Percentiles rank a stretch among this genome's conserved stretches.
These are phyloP conservation scores for Aricia agestis DNA, from an alignment of 1,140 invertebrate genomes.

Conservation along the genomic window DNA sequence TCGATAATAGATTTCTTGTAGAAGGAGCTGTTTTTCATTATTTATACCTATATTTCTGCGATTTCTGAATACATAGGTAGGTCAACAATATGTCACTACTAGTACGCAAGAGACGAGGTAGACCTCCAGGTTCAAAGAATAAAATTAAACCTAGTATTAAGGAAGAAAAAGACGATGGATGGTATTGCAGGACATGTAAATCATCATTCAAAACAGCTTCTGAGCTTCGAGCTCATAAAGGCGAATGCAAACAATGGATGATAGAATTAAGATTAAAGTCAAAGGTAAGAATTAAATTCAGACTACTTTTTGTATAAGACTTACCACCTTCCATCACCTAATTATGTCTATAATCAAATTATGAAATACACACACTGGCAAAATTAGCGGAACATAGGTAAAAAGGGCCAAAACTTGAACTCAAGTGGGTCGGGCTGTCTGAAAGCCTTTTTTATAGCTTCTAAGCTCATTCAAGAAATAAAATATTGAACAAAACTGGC, in stretches of 20 bases:
- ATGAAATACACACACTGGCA: too few species aligned
- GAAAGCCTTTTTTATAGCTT: too few species aligned
- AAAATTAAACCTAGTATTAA: conserved; percentile 31
- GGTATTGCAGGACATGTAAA: conserved; percentile 19
- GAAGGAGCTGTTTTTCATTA: conserved; percentile 32
- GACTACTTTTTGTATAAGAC: too few species aligned
- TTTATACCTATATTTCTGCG: conserved; percentile 19
- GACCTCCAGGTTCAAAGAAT: conserved; percentile 43
- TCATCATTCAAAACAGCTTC: conserved; percentile 11
- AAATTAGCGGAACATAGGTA: too few species aligned
- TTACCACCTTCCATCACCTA: too few species aligned
- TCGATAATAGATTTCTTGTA: conserved; percentile 23
- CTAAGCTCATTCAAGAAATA: too few species aligned
- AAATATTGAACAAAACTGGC: too few species aligned
- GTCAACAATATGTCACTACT: conserved; percentile 42
- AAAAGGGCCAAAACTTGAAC: too few species aligned
- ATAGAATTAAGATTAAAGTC: conserved; percentile 4
- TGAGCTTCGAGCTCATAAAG: conserved; percentile 19
- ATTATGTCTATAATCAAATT: too few species aligned
- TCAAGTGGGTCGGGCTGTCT: too few species aligned
- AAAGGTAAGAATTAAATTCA: conserved; percentile 5
- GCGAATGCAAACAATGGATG: conserved; percentile 3
- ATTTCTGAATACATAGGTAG: conserved; percentile 21
- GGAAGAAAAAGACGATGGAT: conserved; percentile 24
- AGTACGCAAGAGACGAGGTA: conserved; percentile 42